These are phyloP conservation scores for Tachycineta bicolor DNA, from an alignment of 2,113 vertebrate species.

Conservation along the genomic window DNA sequence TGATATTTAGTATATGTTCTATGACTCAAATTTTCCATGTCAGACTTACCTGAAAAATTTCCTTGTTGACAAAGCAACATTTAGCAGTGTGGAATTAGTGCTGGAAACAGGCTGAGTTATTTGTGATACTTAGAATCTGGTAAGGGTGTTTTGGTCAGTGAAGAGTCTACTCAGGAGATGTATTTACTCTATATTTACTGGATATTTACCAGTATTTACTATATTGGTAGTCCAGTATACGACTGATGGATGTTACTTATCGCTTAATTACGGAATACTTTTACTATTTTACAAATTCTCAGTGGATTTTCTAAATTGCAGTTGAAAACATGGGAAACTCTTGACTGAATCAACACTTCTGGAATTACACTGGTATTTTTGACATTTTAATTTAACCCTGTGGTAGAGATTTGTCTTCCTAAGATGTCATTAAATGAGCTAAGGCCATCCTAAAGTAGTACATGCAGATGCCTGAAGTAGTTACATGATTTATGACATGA, in stretches of 20 bases:
- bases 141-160: not conserved
- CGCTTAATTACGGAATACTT: not conserved
- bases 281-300: not conserved
- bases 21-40: not conserved
- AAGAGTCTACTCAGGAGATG: not conserved
- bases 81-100: not conserved
- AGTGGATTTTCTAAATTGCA: not conserved
- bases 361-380: not conserved
- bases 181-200: no score
- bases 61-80: not conserved
- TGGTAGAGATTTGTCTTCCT: constrained; percentile 12
- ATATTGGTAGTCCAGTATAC: not conserved
- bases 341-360: not conserved
- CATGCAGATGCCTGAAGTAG: not conserved
- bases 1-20: not conserved
- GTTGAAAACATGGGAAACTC: not conserved
- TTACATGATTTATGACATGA: constrained; percentile 27
- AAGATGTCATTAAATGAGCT: constrained; percentile 14
- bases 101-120: not conserved
- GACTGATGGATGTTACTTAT: not conserved
- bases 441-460: constrained; percentile 41
- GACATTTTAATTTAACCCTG: not conserved
- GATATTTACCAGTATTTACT: no score
- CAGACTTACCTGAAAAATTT: not conserved
- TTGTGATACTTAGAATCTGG: not conserved